Conservation (phyloP, 2,888 invertebrate species). For the Acronicta alni region DNA sequence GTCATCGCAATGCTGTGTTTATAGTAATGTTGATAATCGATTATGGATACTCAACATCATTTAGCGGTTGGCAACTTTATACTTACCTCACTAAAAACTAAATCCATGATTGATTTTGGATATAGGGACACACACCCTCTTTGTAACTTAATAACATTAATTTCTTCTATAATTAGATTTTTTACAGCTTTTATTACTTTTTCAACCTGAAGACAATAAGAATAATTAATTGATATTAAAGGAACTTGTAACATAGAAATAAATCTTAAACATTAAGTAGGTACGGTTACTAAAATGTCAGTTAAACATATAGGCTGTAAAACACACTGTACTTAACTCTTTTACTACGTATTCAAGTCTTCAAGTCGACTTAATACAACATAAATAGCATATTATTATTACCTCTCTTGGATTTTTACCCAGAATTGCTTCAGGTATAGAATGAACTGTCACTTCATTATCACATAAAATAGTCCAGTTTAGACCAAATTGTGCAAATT, state of each 20-base stretch:
- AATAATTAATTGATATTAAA: too few species aligned
- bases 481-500: constrained; percentile 90
- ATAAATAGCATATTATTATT: constrained; percentile 42
- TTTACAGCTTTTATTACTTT: constrained; percentile 81
- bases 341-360: too few species aligned
- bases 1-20: too few species aligned
- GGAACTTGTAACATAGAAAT: too few species aligned
- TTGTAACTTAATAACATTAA: constrained; percentile 85
- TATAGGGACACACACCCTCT: constrained; percentile 81
- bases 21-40: too few species aligned
- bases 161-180: constrained; percentile 89
- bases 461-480: constrained; percentile 79
- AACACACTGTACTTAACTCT: neutral
- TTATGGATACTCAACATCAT: too few species aligned
- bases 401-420: constrained; percentile 89
- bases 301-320: too few species aligned
- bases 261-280: too few species aligned
- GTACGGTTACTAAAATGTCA: too few species aligned
- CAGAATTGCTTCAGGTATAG: constrained; percentile 91
- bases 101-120: constrained; percentile 83
- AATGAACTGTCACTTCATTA: constrained; percentile 79
- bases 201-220: constrained; percentile 78
- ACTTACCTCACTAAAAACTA: constrained; percentile 81
- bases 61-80: too few species aligned
- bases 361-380: neutral